Conservation (phyloP, 1,140 invertebrate genomes). For the Musca domestica region DNA sequence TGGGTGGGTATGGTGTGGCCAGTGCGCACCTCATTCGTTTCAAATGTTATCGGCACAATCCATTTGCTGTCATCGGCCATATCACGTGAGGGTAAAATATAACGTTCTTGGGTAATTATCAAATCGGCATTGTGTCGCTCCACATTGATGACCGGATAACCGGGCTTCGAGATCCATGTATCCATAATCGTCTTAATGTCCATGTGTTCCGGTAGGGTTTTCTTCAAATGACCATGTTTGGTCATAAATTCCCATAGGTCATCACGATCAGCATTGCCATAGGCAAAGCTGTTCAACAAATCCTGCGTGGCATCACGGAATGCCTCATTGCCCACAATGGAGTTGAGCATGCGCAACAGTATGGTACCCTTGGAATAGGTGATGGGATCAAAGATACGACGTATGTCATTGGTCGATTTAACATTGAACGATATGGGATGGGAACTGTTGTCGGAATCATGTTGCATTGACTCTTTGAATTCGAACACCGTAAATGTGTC, state of each 20-base stretch:
- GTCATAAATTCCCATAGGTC: constrained; percentile 70
- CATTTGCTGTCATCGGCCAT: constrained; percentile 50
- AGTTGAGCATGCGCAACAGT: constrained; percentile 78
- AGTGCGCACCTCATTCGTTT: constrained; percentile 47
- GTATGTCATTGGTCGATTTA: constrained; percentile 70
- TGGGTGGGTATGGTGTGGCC: constrained; percentile 43
- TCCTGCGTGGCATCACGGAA: constrained; percentile 67
- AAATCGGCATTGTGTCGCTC: constrained; percentile 38
- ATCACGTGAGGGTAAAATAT: constrained; percentile 37
- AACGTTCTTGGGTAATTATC: constrained; percentile 43
- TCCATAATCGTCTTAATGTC: constrained; percentile 73
- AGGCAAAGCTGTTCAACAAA: constrained; percentile 63
- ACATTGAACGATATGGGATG: constrained; percentile 71
- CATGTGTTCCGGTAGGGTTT: constrained; percentile 54
- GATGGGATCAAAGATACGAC: constrained; percentile 79
- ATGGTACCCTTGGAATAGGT: constrained; percentile 84
- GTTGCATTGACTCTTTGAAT: constrained; percentile 66
- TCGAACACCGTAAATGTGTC: constrained; percentile 74
- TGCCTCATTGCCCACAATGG: constrained; percentile 67
- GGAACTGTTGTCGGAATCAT: constrained; percentile 72
- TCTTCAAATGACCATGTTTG: constrained; percentile 54
- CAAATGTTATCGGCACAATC: constrained; percentile 61
- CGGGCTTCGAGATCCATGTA: constrained; percentile 78
- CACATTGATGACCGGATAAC: constrained; percentile 75
- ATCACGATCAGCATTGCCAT: constrained; percentile 66